Evolutionary conservation across 2,113 vertebrate genomes (phyloP).

Genomic region (Ceyx margarethae): DNA sequence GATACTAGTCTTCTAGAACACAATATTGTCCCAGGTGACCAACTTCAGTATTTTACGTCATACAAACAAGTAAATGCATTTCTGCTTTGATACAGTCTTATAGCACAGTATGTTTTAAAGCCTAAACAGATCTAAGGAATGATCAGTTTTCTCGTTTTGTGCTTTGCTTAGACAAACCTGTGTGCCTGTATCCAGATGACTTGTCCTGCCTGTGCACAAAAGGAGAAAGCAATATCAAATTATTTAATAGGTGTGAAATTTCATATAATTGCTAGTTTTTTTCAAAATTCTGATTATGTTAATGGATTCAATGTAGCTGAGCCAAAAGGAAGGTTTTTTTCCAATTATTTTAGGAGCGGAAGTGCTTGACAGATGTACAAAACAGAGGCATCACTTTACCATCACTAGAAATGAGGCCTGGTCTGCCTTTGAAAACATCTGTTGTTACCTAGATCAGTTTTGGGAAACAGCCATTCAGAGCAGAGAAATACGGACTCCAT

Average conservation of each 20-base stretch:
- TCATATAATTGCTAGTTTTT: not conserved
- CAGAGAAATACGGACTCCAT: not conserved
- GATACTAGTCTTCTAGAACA: not conserved
- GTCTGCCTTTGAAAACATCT: slow-evolving; percentile 8
- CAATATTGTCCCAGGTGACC: not conserved
- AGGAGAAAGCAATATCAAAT: not conserved
- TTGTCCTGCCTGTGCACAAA: not conserved
- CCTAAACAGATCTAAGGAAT: not conserved
- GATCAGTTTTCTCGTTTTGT: not conserved
- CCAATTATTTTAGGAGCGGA: not conserved
- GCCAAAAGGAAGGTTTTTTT: not conserved
- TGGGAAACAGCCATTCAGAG: not conserved
- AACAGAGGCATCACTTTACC: not conserved
- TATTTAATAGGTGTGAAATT: not conserved
- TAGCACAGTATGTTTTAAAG: not conserved
- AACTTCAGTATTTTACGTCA: not conserved
- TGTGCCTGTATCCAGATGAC: not conserved
- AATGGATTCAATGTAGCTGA: not conserved
- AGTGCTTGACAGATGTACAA: not conserved
- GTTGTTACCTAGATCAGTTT: not conserved
- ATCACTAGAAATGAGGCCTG: not conserved
- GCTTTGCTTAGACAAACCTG: not conserved
- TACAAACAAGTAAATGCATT: not conserved
- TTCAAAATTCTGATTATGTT: not conserved
- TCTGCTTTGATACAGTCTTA: not conserved